phyloP scores from a whole-genome alignment of 2,113 vertebrate species.

The human (Homo sapiens) region DNA sequence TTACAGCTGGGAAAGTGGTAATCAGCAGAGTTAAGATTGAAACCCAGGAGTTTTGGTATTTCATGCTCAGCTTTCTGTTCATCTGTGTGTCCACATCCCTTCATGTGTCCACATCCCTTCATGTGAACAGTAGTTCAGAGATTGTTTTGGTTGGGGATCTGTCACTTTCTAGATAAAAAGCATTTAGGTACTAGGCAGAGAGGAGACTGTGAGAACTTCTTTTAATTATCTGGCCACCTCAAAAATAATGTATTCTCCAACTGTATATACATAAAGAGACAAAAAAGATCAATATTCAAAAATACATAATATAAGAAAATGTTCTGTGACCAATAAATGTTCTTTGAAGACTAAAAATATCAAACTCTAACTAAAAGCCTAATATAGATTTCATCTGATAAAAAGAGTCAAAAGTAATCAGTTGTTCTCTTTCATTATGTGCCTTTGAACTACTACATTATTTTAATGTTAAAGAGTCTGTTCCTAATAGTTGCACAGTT shows the following conservation, averaged over 20 bases:
- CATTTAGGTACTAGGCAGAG: not conserved
- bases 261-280: not conserved
- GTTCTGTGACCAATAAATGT: not conserved
- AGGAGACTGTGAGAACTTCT: not conserved
- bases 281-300: not conserved
- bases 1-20: not conserved
- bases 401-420: not conserved
- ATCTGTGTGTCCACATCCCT: not conserved
- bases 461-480: not conserved
- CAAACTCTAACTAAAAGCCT: not conserved
- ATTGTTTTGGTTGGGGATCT: not conserved
- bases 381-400: not conserved
- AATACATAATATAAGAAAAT: not conserved
- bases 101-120: not conserved
- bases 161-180: not conserved
- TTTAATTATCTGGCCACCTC: not conserved
- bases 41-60: not conserved
- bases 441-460: not conserved
- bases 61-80: not conserved
- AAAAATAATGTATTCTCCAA: not conserved
- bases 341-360: not conserved
- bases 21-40: not conserved
- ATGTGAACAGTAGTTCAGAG: fast-evolving
- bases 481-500: not conserved
- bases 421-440: not conserved